Evolutionary conservation across 2,888 invertebrate genomes (phyloP).

Genomic region (Melanotus villosus): DNA sequence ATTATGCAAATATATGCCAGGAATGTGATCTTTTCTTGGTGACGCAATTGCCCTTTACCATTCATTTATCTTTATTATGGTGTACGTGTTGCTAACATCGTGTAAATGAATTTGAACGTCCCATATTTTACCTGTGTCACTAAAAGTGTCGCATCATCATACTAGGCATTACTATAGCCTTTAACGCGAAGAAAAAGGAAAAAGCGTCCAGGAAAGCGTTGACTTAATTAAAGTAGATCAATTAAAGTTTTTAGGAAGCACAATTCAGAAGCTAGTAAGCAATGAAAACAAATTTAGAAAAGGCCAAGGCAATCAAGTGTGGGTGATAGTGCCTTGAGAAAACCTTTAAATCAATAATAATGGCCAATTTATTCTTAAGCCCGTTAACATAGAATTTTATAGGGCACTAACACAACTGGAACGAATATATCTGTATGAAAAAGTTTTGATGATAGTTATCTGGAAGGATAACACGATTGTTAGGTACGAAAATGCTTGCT

Average conservation of each 20-base stretch:
- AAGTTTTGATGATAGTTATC: not conserved
- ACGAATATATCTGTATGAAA: not conserved
- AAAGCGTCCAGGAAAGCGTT: too few relatives aligned
- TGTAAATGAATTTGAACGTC: conserved; percentile 27
- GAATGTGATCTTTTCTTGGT: conserved; percentile 49
- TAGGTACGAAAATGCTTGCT: too few relatives aligned
- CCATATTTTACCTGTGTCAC: conserved; percentile 7
- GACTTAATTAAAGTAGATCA: too few relatives aligned
- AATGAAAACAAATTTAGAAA: conserved; percentile 30
- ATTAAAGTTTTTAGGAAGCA: not conserved
- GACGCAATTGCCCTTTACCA: conserved; percentile 50
- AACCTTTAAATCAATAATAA: conserved; percentile 30
- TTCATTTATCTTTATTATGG: conserved; percentile 42
- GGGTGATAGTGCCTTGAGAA: conserved; percentile 37
- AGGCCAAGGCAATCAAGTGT: conserved; percentile 41
- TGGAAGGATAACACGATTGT: not conserved
- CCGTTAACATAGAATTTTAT: conserved; percentile 1
- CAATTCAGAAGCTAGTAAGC: conserved; percentile 23
- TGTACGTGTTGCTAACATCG: conserved; percentile 27
- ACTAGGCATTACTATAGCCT: too few relatives aligned
- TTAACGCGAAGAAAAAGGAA: too few relatives aligned
- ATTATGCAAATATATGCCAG: conserved; percentile 50
- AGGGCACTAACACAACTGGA: not conserved
- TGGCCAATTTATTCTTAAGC: conserved; percentile 3
- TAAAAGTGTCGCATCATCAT: not conserved